Conservation (phyloP, 53 echinoderm and acorn worm genomes). For the Luidia sarsii region DNA sequence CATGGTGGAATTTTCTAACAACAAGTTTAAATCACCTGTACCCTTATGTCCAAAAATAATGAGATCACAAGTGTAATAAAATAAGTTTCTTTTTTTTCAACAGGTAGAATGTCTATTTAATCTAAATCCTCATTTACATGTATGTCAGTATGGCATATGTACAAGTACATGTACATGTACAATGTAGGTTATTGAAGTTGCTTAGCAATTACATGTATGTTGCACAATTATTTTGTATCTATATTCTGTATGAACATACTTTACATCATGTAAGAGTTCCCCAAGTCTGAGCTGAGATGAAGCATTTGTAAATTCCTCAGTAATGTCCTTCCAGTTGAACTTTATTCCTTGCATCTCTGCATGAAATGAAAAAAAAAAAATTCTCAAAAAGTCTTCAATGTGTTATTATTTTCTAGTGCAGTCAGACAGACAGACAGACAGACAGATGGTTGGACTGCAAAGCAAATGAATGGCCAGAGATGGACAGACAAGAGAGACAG, state of each 20-base stretch:
- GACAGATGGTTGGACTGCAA: neutral
- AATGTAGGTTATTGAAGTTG: too few relatives aligned
- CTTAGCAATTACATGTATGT: too few relatives aligned
- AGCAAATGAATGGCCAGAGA: neutral
- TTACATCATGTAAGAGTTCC: slow-evolving; percentile 90
- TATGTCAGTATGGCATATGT: too few relatives aligned
- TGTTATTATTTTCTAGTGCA: neutral
- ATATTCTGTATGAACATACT: slow-evolving; percentile 48
- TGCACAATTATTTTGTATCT: neutral
- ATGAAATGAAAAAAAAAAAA: neutral
- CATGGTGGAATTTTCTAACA: too few relatives aligned
- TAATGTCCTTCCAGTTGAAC: slow-evolving; percentile 89
- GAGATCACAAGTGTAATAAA: too few relatives aligned
- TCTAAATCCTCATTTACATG: too few relatives aligned
- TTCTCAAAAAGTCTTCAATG: neutral
- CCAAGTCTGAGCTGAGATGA: slow-evolving; percentile 72
- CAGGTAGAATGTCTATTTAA: too few relatives aligned
- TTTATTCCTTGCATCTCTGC: slow-evolving; percentile 52
- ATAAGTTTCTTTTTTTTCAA: too few relatives aligned
- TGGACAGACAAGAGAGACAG: neutral
- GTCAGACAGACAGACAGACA: neutral
- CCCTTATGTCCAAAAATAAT: too few relatives aligned
- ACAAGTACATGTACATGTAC: too few relatives aligned
- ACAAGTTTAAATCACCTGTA: too few relatives aligned
- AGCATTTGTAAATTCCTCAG: slow-evolving; percentile 82